Base-by-base conservation (phyloP, 1,140 invertebrate species). In the Stenopsyche tienmushanensis region DNA sequence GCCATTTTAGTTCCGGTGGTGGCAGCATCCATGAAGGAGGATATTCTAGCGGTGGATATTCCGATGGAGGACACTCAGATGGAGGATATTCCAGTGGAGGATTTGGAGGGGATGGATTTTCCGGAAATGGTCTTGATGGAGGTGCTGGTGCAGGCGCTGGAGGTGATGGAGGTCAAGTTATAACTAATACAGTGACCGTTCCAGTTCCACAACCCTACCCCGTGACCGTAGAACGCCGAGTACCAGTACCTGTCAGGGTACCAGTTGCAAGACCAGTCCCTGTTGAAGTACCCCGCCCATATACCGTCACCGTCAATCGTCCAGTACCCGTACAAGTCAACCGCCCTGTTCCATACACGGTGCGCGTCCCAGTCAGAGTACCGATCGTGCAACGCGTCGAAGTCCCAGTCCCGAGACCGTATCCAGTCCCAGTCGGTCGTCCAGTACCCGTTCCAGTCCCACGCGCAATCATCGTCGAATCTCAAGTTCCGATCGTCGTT, bases 351-450 rank as follows among this genome's bases (percentile, higher is more conserved):
- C 82, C 81, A 3, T 78, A 80, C 24, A 81, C 82, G 17, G 75
- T 80, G 25, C 77, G 81, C 65, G 81, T 84, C 39, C 83, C 83
- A 23, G 76, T 80, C 21, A 81, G 84, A 71, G 77, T 85, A 0
- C 80, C 81, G 21, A 75, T 80, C 2, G 24, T 66, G 1, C 64
- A 54, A 50, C 47, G 59, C 9, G 44, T 49, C 41, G 55, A 65
- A 49, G 20, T 65, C 7, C 74, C 72, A 24, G 70, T 76, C 17
- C 75, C 75, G 10, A 70, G 72, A 42, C 69, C 70, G 17, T 73
- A 75, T 62, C 75, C 75, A 34, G 71, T 74, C 24, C 70, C 73
- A 20, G 72, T 76, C 5, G 70, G 69, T 54, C 74, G 72, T 42
- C 71, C 74, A 21, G 72, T 76, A 1, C 73, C 76, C 72, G 73